A percentile compares a stretch with the other conserved stretches of the same genome.
Evolutionary conservation across 2,888 invertebrate genomes (phyloP).

Genomic region (Chesias legatella): DNA sequence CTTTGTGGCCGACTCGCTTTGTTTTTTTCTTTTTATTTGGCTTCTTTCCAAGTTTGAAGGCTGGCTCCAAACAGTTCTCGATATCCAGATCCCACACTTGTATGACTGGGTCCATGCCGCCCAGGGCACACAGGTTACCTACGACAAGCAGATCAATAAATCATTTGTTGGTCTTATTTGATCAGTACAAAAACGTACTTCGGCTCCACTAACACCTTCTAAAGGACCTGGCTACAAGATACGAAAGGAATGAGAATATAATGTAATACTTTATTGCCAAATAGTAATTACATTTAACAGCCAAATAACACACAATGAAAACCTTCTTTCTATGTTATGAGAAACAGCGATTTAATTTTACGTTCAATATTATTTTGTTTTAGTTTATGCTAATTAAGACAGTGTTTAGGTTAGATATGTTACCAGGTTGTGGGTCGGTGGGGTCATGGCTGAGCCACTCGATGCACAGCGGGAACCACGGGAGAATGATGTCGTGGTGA

Average conservation of each 20-base stretch:
- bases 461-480: slow-evolving; percentile 93
- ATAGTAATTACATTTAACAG: too few relatives aligned
- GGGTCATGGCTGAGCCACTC: slow-evolving; percentile 97
- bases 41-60: slow-evolving; percentile 88
- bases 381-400: too few relatives aligned
- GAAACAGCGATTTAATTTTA: too few relatives aligned
- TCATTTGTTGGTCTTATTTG: too few relatives aligned
- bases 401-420: slow-evolving; percentile 8
- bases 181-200: too few relatives aligned
- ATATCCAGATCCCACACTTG: slow-evolving; percentile 99
- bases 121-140: slow-evolving; percentile 95
- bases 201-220: too few relatives aligned
- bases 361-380: too few relatives aligned
- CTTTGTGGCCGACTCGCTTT: slow-evolving; percentile 87
- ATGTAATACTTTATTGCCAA: too few relatives aligned
- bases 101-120: slow-evolving; percentile 94
- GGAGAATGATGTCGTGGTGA: slow-evolving; percentile 95
- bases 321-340: too few relatives aligned
- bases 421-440: slow-evolving; percentile 83
- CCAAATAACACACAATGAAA: too few relatives aligned
- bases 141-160: slow-evolving; percentile 20
- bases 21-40: slow-evolving; percentile 87
- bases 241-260: too few relatives aligned
- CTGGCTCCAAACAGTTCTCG: slow-evolving; percentile 94
- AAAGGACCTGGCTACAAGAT: too few relatives aligned